These are phyloP conservation scores for Gyrodactylus salaris DNA, from an alignment of 1,140 invertebrate genomes.

Conservation along the genomic window DNA sequence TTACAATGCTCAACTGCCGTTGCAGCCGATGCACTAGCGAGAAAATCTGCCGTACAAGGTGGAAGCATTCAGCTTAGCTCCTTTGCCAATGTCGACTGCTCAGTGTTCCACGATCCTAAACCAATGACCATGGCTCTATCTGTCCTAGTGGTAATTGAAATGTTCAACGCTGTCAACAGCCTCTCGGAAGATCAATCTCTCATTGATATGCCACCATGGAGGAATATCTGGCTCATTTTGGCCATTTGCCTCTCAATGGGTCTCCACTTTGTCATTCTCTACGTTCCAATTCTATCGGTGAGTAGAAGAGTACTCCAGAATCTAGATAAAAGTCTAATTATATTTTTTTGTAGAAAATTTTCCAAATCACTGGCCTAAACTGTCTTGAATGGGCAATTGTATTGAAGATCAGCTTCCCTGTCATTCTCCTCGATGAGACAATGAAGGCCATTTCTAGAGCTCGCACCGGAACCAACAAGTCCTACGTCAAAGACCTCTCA, in stretches of 20 bases:
- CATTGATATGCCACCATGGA: constrained; percentile 85
- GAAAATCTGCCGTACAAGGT: neutral
- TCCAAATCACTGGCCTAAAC: constrained; percentile 85
- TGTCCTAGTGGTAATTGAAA: constrained; percentile 21
- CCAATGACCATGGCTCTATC: constrained; percentile 22
- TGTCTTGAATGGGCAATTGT: constrained; percentile 82
- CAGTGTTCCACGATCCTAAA: constrained; percentile 15
- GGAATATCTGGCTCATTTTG: constrained; percentile 73
- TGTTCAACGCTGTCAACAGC: constrained; percentile 27
- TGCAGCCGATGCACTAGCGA: neutral
- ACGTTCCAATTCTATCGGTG: constrained; percentile 84
- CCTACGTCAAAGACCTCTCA: neutral
- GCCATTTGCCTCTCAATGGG: constrained; percentile 94
- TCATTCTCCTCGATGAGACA: constrained; percentile 88
- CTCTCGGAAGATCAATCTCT: constrained; percentile 98
- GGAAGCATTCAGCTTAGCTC: constrained; percentile 12
- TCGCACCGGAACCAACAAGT: neutral
- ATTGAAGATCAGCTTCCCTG: constrained; percentile 95
- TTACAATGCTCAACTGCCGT: neutral
- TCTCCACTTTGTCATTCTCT: constrained; percentile 94
- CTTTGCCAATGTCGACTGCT: constrained; percentile 18
- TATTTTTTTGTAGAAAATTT: constrained; percentile 39
- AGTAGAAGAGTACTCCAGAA: neutral
- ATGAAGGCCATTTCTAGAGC: constrained; percentile 34
- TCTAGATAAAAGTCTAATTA: neutral